Percentiles rank a stretch among this genome's conserved stretches.
Conservation (phyloP, 2,888 invertebrate genomes). For the Trimorus sp. region DNA sequence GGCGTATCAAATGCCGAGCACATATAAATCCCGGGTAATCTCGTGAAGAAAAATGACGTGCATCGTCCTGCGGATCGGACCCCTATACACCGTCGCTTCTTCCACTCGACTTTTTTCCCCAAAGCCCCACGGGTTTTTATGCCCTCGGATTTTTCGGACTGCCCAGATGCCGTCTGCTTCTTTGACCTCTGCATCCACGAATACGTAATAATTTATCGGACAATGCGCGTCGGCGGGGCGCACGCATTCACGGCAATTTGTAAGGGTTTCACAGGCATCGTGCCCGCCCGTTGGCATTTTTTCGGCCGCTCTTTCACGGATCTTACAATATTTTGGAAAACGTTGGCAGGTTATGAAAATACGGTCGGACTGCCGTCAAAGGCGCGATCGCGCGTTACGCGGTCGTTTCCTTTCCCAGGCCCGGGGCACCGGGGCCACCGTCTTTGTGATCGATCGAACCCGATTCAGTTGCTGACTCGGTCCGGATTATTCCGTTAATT, state of each 20-base stretch:
- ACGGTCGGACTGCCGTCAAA: slow-evolving; percentile 54
- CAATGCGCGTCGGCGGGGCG: slow-evolving; percentile 69
- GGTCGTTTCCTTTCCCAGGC: slow-evolving; percentile 64
- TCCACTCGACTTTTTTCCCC: slow-evolving; percentile 58
- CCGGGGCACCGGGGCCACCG: slow-evolving; percentile 5
- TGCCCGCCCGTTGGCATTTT: slow-evolving; percentile 38
- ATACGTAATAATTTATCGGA: slow-evolving; percentile 73
- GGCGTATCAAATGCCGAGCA: slow-evolving; percentile 48
- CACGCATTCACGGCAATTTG: slow-evolving; percentile 69
- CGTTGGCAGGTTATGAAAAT: slow-evolving; percentile 66
- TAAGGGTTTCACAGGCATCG: slow-evolving; percentile 59
- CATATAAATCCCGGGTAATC: slow-evolving; percentile 50
- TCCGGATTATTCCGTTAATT: slow-evolving; percentile 55
- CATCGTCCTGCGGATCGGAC: slow-evolving; percentile 1
- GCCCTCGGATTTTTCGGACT: slow-evolving; percentile 33
- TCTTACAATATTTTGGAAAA: slow-evolving; percentile 62
- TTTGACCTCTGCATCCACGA: slow-evolving; percentile 58
- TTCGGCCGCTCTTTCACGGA: slow-evolving; percentile 21
- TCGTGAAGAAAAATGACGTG: slow-evolving; percentile 36
- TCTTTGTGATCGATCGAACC: slow-evolving; percentile 48
- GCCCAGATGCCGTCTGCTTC: slow-evolving; percentile 48
- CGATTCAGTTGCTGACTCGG: slow-evolving; percentile 45
- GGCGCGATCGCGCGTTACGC: slow-evolving; percentile 55
- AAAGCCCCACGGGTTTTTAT: slow-evolving; percentile 23
- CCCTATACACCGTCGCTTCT: slow-evolving; percentile 50